These are phyloP conservation scores for Emydoidea blandingii DNA, from an alignment of 2,797 vertebrate genomes.

Conservation along the genomic window DNA sequence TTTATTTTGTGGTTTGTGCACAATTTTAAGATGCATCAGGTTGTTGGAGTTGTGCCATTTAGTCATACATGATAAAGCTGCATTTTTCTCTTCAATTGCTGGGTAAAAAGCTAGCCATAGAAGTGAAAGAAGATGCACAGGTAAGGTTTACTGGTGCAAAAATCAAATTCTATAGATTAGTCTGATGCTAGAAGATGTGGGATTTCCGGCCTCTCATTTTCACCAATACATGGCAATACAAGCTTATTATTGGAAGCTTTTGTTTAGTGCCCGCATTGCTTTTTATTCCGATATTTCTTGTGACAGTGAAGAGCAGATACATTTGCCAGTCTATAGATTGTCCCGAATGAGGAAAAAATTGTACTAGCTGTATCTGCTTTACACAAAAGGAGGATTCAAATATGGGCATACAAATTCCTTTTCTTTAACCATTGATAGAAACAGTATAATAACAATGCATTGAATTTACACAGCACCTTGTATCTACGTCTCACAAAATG, in stretches of 20 bases:
- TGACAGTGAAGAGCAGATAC: neutral
- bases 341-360: neutral
- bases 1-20: neutral
- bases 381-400: neutral
- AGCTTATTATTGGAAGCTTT: neutral
- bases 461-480: neutral
- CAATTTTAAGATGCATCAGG: constrained; percentile 23
- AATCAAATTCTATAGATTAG: constrained; percentile 31
- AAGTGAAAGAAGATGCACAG: neutral
- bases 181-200: neutral
- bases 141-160: neutral
- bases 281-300: neutral
- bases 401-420: neutral
- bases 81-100: neutral
- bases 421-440: neutral
- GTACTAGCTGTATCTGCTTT: neutral
- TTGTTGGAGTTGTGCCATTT: neutral
- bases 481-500: neutral
- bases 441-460: neutral
- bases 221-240: neutral
- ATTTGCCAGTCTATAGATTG: neutral
- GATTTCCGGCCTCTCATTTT: constrained; percentile 40
- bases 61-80: neutral
- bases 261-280: neutral
- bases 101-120: constrained; percentile 31